phyloP scores from a whole-genome alignment of 2,888 invertebrate species.

The Podotricha telesiphe region DNA sequence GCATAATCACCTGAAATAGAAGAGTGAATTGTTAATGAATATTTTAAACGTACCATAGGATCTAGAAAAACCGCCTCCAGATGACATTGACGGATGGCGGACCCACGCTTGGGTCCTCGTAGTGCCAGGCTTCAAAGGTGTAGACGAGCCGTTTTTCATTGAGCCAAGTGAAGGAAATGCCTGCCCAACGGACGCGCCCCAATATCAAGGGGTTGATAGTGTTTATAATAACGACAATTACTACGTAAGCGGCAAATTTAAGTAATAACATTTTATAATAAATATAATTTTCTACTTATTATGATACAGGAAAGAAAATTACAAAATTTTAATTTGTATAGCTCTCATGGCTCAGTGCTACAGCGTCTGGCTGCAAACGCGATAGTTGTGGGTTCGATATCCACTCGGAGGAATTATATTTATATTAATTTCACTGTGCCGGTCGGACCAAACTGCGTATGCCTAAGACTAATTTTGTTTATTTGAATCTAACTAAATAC shows the following conservation, averaged over 20 bases:
- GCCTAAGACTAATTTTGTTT: no score
- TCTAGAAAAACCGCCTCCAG: conserved; percentile 85
- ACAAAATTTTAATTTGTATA: no score
- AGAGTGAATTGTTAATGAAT: not conserved
- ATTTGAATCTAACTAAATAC: conserved; percentile 55
- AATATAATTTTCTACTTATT: no score
- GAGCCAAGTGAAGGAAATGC: conserved; percentile 91
- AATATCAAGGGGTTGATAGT: conserved; percentile 91
- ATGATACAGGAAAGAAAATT: no score
- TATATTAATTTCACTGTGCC: no score
- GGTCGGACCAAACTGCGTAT: no score
- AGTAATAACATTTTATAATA: no score
- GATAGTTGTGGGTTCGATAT: no score
- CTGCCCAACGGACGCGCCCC: conserved; percentile 80
- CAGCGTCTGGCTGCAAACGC: no score
- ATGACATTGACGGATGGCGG: conserved; percentile 86
- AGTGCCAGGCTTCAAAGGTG: conserved; percentile 81
- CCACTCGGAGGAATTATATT: no score
- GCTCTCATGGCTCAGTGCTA: no score
- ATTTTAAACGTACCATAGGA: conserved; percentile 68
- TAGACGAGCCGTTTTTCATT: conserved; percentile 89
- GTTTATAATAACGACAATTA: conserved; percentile 95
- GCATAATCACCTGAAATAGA: no score
- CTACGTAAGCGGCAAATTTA: conserved; percentile 80
- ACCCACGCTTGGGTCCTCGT: conserved; percentile 94